Evolutionary conservation across 2,888 invertebrate species (phyloP).

Genomic region (Metallyticus violacea): DNA sequence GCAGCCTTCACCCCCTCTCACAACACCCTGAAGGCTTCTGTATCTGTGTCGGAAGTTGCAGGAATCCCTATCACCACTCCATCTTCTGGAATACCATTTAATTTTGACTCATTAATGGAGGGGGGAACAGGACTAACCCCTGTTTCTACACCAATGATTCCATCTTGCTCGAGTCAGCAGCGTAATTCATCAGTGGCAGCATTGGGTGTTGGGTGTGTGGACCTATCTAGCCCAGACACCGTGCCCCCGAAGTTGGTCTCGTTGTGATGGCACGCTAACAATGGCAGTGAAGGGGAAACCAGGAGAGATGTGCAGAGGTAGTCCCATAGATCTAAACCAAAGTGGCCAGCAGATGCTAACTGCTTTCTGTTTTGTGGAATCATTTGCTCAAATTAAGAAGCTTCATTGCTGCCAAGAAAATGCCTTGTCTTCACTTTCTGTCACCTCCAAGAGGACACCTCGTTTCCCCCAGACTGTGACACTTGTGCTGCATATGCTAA

Average conservation of each 20-base stretch:
- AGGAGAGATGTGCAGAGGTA: conserved; percentile 27
- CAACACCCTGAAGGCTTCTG: conserved; percentile 39
- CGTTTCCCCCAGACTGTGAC: too few species aligned
- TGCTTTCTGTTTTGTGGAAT: conserved; percentile 6
- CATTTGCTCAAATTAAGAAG: conserved; percentile 23
- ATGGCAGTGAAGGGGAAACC: conserved; percentile 18
- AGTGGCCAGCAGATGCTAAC: conserved; percentile 28
- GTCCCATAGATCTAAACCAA: conserved; percentile 21
- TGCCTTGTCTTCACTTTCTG: too few species aligned
- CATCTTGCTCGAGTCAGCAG: conserved; percentile 73
- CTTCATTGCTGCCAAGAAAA: conserved; percentile 29
- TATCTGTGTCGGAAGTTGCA: conserved; percentile 61
- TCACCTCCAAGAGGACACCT: background rate
- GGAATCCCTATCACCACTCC: conserved; percentile 86
- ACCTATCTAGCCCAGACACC: conserved; percentile 69
- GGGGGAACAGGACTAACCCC: conserved; percentile 91
- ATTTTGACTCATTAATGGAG: conserved; percentile 90
- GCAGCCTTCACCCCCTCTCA: conserved; percentile 41
- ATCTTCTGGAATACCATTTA: conserved; percentile 82
- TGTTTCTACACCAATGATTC: conserved; percentile 67
- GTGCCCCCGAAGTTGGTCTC: conserved; percentile 76
- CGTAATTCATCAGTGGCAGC: conserved; percentile 48
- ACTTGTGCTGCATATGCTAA: too few species aligned
- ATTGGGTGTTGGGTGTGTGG: too few species aligned
- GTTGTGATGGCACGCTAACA: conserved; percentile 58